Conservation (phyloP, 2,888 invertebrate genomes). For the Drosophila subquinaria region DNA sequence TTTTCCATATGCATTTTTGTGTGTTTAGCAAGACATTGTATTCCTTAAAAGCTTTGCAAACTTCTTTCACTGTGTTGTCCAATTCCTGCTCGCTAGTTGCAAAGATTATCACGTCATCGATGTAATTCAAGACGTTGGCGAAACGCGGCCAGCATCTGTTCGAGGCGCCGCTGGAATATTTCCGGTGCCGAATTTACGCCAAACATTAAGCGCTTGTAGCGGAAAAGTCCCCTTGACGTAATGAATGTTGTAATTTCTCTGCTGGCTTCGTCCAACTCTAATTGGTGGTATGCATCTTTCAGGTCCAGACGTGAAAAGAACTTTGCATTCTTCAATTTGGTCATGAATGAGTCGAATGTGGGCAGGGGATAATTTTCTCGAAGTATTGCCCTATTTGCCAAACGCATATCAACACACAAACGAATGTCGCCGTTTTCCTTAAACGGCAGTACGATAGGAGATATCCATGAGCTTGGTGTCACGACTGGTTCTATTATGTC, state of each 20-base stretch:
- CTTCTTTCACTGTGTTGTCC: neutral
- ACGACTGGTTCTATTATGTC: neutral
- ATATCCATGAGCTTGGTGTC: neutral
- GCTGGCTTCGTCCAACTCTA: neutral
- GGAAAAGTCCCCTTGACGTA: too few relatives aligned
- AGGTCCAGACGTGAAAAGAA: conserved; percentile 8
- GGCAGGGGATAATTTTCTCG: neutral
- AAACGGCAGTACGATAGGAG: neutral
- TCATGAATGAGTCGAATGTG: conserved; percentile 13
- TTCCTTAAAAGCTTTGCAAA: neutral
- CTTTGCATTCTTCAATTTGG: neutral
- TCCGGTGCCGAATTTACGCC: too few relatives aligned
- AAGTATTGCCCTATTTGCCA: neutral
- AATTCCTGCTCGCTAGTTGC: neutral
- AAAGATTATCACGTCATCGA: neutral
- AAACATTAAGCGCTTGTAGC: too few relatives aligned
- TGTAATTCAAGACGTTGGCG: neutral
- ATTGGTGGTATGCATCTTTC: neutral
- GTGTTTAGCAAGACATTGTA: neutral
- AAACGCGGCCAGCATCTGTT: neutral
- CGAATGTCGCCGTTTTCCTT: too few relatives aligned
- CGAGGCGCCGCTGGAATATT: too few relatives aligned
- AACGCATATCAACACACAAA: neutral
- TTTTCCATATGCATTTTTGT: neutral
- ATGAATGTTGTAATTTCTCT: too few relatives aligned